Percentiles rank a stretch among this genome's conserved stretches.
These are phyloP conservation scores for Lutjanus erythropterus DNA, from an alignment of 2,113 vertebrate species.

Conservation along the genomic window DNA sequence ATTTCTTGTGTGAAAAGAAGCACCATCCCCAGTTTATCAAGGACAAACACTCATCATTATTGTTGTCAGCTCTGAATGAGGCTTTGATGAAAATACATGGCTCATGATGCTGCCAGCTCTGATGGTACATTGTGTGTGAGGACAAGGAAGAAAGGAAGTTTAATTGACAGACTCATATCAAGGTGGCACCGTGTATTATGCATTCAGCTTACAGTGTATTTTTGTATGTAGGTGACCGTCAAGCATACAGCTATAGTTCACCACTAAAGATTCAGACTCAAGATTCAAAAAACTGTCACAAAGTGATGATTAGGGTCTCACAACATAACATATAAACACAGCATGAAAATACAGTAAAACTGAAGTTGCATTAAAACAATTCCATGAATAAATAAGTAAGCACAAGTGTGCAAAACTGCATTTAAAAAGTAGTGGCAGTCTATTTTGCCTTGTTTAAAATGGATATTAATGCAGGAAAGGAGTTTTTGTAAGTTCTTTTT, in stretches of 20 bases:
- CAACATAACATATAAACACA: too few species aligned
- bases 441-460: too few species aligned
- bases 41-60: constrained; percentile 1
- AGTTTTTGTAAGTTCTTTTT: too few species aligned
- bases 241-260: neutral
- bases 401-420: too few species aligned
- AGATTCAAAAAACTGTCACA: too few species aligned
- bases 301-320: too few species aligned
- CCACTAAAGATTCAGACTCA: too few species aligned
- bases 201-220: neutral
- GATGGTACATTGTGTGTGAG: neutral
- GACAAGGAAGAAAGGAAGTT: neutral
- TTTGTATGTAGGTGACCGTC: neutral
- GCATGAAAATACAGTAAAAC: too few species aligned
- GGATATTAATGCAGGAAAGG: too few species aligned
- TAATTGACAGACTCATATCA: neutral
- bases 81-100: constrained; percentile 22
- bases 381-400: too few species aligned
- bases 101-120: neutral
- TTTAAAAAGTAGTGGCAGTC: too few species aligned
- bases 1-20: constrained; percentile 1
- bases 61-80: neutral
- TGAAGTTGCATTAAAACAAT: too few species aligned
- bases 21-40: constrained; percentile 6
- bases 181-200: neutral